Evolutionary conservation across 2,888 invertebrate genomes (phyloP).

Genomic region (Leucophenga maculata): DNA sequence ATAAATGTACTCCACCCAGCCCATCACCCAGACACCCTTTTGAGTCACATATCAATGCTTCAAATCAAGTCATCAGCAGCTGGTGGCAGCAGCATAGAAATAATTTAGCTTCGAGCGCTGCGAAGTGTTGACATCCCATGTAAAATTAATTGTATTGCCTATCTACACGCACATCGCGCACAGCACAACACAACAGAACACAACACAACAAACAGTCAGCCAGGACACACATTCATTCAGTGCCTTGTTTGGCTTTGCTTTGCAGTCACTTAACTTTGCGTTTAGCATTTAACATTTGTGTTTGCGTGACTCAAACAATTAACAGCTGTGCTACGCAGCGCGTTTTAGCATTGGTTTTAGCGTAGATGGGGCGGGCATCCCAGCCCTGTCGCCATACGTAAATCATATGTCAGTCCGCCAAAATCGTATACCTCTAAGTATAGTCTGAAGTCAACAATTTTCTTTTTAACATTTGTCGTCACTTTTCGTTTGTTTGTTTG

Average conservation of each 20-base stretch:
- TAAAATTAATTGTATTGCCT: conserved; percentile 24
- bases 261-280: not conserved
- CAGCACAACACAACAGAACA: not conserved
- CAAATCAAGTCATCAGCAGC: too few species aligned
- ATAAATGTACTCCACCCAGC: too few species aligned
- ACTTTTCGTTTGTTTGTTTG: too few species aligned
- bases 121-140: conserved; percentile 23
- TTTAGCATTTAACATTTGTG: conserved; percentile 49
- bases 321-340: conserved; percentile 38
- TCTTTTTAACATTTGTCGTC: not conserved
- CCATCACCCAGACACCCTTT: not conserved
- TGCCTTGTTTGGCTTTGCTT: too few species aligned
- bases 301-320: conserved; percentile 66
- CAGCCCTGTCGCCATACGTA: not conserved
- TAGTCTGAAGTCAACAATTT: not conserved
- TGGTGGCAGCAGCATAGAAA: too few species aligned
- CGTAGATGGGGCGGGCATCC: too few species aligned
- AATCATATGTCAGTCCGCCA: conserved; percentile 16
- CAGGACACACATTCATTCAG: not conserved
- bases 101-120: too few species aligned
- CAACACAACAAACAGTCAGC: not conserved
- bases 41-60: not conserved
- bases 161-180: conserved; percentile 22
- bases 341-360: not conserved
- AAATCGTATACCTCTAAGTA: not conserved